Evolutionary conservation across 1,140 invertebrate genomes (phyloP).

Genomic region (Intoshia linei): DNA sequence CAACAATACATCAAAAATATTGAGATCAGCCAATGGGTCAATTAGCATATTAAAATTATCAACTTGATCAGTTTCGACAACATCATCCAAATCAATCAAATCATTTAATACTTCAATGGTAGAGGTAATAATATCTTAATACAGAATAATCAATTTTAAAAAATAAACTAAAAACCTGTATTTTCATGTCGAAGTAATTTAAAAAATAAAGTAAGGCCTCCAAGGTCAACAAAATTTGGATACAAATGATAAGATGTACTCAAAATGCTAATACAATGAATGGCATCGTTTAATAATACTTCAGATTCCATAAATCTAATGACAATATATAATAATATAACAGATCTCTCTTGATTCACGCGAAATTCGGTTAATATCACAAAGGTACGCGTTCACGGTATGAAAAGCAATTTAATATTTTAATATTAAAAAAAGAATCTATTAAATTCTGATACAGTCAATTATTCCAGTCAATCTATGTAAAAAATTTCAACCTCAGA

Average conservation of each 20-base stretch:
- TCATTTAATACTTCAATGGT: too few relatives aligned
- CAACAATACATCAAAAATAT: too few relatives aligned
- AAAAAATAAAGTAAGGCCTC: slow-evolving; percentile 52
- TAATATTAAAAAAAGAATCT: not conserved
- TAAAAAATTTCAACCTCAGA: not conserved
- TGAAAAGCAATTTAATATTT: not conserved
- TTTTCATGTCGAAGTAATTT: slow-evolving; percentile 80
- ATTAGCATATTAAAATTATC: too few relatives aligned
- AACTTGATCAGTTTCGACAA: too few relatives aligned
- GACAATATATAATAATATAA: slow-evolving; percentile 5
- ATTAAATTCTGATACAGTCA: not conserved
- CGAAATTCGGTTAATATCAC: not conserved
- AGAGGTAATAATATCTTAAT: not conserved
- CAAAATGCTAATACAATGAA: slow-evolving; percentile 61
- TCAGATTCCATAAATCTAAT: slow-evolving; percentile 87
- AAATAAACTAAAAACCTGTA: slow-evolving; percentile 31
- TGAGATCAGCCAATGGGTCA: too few relatives aligned
- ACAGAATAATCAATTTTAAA: not conserved
- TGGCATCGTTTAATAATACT: slow-evolving; percentile 55
- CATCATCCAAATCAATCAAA: too few relatives aligned
- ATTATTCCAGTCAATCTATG: not conserved
- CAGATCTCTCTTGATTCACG: not conserved
- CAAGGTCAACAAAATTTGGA: slow-evolving; percentile 51
- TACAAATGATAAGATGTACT: slow-evolving; percentile 80
- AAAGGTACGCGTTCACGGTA: not conserved